phyloP scores from a whole-genome alignment of 1,140 invertebrate genomes.

The Adelges cooleyi region DNA sequence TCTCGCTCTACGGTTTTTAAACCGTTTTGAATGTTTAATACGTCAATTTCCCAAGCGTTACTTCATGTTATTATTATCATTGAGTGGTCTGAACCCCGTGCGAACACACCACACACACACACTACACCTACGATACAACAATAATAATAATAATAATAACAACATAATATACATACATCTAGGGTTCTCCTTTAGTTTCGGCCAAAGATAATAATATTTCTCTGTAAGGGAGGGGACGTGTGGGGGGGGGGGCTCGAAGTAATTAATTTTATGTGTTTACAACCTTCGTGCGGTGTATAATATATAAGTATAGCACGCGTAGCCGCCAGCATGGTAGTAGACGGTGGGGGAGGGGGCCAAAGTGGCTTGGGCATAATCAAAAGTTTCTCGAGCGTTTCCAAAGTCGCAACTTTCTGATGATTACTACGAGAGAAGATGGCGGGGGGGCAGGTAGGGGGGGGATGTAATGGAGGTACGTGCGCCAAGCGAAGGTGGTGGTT shows the following conservation, averaged over 20 bases:
- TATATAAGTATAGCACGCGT: not conserved
- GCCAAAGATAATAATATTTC: slow-evolving; percentile 22
- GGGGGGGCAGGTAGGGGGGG: not conserved
- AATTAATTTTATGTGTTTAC: slow-evolving; percentile 28
- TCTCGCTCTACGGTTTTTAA: too few species aligned
- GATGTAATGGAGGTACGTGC: not conserved
- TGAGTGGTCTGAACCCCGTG: slow-evolving; percentile 10
- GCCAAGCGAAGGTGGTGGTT: not conserved
- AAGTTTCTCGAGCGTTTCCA: slow-evolving; percentile 26
- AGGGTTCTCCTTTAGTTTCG: not conserved
- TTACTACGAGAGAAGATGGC: too few species aligned
- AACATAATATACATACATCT: too few species aligned
- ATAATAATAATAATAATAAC: too few species aligned
- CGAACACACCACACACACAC: not conserved
- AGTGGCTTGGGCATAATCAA: slow-evolving; percentile 27
- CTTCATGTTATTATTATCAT: too few species aligned
- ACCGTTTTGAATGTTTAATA: slow-evolving; percentile 28
- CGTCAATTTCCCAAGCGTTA: slow-evolving; percentile 15
- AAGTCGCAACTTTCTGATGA: slow-evolving; percentile 25
- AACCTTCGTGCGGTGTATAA: not conserved
- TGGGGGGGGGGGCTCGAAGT: slow-evolving; percentile 3
- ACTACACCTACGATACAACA: too few species aligned
- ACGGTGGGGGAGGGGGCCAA: not conserved
- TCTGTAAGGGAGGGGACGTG: too few species aligned
- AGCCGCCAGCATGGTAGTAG: not conserved